Evolutionary conservation across 30 jellyfish, hydroid and myxozoan species (phyloP), one percentile per base, ranked within the genome.

Genomic region (Aurelia aurita complex sp. Pacific): DNA sequence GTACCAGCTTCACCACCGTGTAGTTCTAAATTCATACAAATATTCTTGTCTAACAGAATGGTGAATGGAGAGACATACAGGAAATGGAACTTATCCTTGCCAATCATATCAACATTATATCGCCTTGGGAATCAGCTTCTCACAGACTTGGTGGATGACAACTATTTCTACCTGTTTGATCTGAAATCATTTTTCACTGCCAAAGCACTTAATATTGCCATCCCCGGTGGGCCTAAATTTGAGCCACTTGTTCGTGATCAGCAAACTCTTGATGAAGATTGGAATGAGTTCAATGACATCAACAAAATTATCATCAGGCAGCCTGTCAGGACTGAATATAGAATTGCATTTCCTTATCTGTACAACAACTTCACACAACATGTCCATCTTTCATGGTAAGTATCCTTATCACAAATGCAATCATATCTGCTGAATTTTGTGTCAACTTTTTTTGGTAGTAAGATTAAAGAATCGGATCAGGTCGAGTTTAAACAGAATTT

Each of bases 171-270:
- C 85, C 88, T 95, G 33, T 95, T 95, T 80, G 99, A 95, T 55
- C 86, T 95, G 63, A 90, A 90, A 72, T 90, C 99, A 38, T 95
- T 95, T 72, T 95, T 95, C 92, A 95, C 99, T 32, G 99, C 99
- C 76, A 95, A 95, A 79, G 99, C 99, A 5, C 82, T 95, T 77
- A 95, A 90, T 76, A 75, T 95, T 57, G 99, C 99, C 17, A 95
- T 95, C 46, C 99, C 99, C 18, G 99, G 99, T 14, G 99, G 99
- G n/a, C 99, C 99, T 14, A 95, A 95, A 68, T 95, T 95, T 87
- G 99, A 95, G 87, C 99, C 99, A 23, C 83, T 95, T 17, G 99
- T 95, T 11, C 90, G 94, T 4, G 99, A 95, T 54, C 94, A 80
- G 42, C 83, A 97, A n/a, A 87, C 87, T 14, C 50, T 78, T 61